These are phyloP conservation scores for Rutpela maculata DNA, from an alignment of 2,888 invertebrate genomes.

Conservation along the genomic window DNA sequence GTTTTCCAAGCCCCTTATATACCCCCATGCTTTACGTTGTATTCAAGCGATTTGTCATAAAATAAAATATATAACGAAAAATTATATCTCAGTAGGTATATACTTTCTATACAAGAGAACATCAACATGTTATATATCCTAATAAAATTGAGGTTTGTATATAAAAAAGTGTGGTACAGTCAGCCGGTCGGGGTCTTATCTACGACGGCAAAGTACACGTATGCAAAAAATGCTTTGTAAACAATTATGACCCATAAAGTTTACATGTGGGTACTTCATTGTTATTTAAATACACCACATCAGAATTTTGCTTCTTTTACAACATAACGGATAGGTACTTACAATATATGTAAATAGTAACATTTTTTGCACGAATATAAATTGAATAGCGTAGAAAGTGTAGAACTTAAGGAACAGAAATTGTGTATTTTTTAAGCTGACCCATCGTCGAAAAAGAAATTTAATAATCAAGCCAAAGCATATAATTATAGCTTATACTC, in stretches of 20 bases:
- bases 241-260: conserved; percentile 26
- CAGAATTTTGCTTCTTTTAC: conserved; percentile 8
- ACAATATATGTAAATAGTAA: background rate
- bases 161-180: conserved; percentile 23
- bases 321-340: too few species aligned
- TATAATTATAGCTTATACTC: too few species aligned
- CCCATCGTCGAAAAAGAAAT: conserved; percentile 2
- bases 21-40: conserved; percentile 51
- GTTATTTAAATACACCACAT: conserved; percentile 9
- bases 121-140: conserved; percentile 25
- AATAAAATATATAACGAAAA: conserved; percentile 39
- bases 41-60: conserved; percentile 57
- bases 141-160: conserved; percentile 26
- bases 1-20: conserved; percentile 60
- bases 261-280: conserved; percentile 15
- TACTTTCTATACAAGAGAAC: conserved; percentile 17
- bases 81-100: conserved; percentile 19
- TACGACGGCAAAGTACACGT: conserved; percentile 10
- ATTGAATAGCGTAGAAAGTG: background rate
- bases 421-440: background rate
- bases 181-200: conserved; percentile 13
- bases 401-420: background rate
- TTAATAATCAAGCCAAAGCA: background rate
- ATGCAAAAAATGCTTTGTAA: conserved; percentile 30
- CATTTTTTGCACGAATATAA: background rate